phyloP scores from a whole-genome alignment of 2,113 vertebrate species.

The Pongo abelii region DNA sequence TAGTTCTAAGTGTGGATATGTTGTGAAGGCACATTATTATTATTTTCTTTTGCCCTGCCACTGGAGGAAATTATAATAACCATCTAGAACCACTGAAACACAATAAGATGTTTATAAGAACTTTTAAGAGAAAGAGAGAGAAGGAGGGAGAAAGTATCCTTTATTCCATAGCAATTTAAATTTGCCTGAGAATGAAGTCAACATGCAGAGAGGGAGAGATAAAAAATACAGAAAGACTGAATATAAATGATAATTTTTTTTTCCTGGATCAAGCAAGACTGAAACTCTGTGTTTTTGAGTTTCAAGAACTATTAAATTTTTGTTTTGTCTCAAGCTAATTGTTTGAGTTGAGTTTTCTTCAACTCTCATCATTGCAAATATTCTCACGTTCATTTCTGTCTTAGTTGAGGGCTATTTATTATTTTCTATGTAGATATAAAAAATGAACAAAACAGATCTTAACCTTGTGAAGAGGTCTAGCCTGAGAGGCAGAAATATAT shows the following conservation, averaged over 20 bases:
- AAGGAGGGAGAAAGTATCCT: background rate
- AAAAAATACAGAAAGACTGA: background rate
- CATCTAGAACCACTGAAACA: background rate
- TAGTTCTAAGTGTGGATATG: background rate
- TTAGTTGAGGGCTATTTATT: background rate
- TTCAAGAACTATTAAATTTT: background rate
- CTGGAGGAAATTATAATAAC: background rate
- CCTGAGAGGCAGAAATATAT: background rate
- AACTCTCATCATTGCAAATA: background rate
- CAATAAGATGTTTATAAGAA: background rate
- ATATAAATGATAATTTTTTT: background rate
- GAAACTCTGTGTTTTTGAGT: background rate
- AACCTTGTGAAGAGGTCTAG: background rate
- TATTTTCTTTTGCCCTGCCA: background rate
- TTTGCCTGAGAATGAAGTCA: background rate
- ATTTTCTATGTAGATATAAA: background rate
- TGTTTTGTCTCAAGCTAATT: background rate
- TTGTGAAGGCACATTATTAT: background rate
- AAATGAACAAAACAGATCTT: constrained; percentile 13
- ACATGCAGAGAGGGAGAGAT: background rate
- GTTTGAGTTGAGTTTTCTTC: background rate
- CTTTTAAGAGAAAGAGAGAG: background rate
- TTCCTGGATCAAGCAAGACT: background rate
- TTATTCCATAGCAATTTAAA: background rate
- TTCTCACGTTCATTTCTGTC: background rate